Percentiles rank a stretch among this genome's conserved stretches.
These are phyloP conservation scores for Crypturellus undulatus DNA, from an alignment of 2,113 vertebrate species.

Conservation along the genomic window DNA sequence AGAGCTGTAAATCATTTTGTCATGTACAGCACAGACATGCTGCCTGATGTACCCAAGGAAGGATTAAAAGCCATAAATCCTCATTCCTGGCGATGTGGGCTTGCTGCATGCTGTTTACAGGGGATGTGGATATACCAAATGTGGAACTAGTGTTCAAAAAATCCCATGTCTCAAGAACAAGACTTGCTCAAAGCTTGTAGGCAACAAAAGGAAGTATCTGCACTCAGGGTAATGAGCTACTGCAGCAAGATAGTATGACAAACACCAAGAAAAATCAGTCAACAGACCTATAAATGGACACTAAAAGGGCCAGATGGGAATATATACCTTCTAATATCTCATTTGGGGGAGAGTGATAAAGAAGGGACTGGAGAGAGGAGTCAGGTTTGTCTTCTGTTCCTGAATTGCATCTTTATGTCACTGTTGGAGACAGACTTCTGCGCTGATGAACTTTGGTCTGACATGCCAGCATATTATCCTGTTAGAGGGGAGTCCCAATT, in stretches of 20 bases:
- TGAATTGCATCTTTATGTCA: background rate
- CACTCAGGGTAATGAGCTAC: background rate
- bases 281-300: background rate
- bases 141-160: accelerated
- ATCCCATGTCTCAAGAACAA: background rate
- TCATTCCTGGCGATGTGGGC: accelerated
- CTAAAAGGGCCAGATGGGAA: background rate
- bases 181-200: background rate
- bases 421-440: accelerated
- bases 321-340: background rate
- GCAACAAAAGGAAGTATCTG: background rate
- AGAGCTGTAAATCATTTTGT: background rate
- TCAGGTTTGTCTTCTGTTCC: background rate
- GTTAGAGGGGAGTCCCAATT: background rate
- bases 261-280: background rate
- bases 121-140: background rate
- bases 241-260: background rate
- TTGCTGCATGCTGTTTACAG: background rate
- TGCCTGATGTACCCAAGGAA: background rate
- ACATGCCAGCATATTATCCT: accelerated
- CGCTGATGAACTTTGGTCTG: background rate
- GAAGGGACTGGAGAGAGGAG: background rate
- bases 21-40: accelerated
- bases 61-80: background rate
- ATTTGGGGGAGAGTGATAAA: background rate